These are phyloP conservation scores for Drosophila longiperda DNA, from an alignment of 2,888 invertebrate genomes.

Conservation along the genomic window DNA sequence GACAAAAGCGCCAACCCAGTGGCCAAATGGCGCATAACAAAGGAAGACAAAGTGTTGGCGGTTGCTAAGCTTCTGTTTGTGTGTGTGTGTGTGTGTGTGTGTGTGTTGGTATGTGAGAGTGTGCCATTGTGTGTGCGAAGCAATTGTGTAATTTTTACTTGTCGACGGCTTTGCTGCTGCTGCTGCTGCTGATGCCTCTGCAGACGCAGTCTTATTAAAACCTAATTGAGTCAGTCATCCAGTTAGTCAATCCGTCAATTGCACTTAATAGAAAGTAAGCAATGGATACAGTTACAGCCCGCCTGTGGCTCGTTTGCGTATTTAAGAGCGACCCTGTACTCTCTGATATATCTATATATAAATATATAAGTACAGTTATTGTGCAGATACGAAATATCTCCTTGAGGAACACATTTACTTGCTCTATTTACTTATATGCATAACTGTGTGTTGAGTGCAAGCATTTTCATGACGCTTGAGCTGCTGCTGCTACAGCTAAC, in stretches of 20 bases:
- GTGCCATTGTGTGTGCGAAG: constrained; percentile 19
- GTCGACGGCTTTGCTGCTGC: constrained; percentile 39
- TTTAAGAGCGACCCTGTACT: too few species aligned
- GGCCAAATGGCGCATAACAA: constrained; percentile 42
- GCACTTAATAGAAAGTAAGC: constrained; percentile 14
- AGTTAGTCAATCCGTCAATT: constrained; percentile 25
- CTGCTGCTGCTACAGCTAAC: not conserved
- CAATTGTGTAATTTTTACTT: constrained; percentile 68
- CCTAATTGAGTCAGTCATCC: constrained; percentile 64
- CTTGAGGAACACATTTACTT: not conserved
- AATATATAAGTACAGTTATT: not conserved
- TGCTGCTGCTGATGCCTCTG: not conserved
- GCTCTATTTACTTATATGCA: too few species aligned
- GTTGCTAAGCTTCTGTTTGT: constrained; percentile 46
- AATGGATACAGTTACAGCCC: constrained; percentile 14
- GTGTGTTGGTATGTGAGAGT: not conserved
- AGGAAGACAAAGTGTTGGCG: constrained; percentile 49
- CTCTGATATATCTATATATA: not conserved
- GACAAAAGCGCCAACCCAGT: constrained; percentile 51
- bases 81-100: not conserved
- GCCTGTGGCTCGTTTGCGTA: not conserved
- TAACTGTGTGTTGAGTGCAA: not conserved
- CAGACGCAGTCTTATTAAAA: constrained; percentile 53
- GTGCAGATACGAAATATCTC: not conserved
- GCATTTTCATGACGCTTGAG: constrained; percentile 6